Conservation (phyloP, 2,888 invertebrate species). For the Drosophila kanekoi region DNA sequence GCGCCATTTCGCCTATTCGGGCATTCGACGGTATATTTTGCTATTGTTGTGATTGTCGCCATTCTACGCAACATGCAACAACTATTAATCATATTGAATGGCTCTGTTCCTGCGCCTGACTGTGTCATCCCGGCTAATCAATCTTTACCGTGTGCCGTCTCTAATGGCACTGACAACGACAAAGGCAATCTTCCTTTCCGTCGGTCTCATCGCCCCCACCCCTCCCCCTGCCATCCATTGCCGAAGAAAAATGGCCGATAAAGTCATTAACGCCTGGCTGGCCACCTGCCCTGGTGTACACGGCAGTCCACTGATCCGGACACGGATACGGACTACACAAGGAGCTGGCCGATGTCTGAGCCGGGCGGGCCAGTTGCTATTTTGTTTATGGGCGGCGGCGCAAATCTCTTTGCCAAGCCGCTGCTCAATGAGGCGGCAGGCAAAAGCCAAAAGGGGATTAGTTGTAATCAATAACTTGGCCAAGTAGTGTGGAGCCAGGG, state of each 20-base stretch:
- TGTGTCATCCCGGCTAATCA: conserved; percentile 72
- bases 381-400: conserved; percentile 69
- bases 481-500: conserved; percentile 37
- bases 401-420: conserved; percentile 64
- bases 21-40: conserved; percentile 10
- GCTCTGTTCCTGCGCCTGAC: conserved; percentile 43
- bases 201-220: background rate
- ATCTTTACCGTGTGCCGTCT: conserved; percentile 65
- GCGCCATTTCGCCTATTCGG: conserved; percentile 30
- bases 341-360: conserved; percentile 44
- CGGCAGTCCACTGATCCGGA: conserved; percentile 31
- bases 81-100: conserved; percentile 78
- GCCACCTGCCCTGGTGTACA: conserved; percentile 58
- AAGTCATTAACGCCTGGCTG: conserved; percentile 79
- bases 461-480: conserved; percentile 80
- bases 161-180: conserved; percentile 61
- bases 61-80: conserved; percentile 70
- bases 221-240: conserved; percentile 22
- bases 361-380: conserved; percentile 53
- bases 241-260: conserved; percentile 73
- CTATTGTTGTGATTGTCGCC: conserved; percentile 55
- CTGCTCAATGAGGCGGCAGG: conserved; percentile 79
- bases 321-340: conserved; percentile 36
- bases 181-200: conserved; percentile 42
- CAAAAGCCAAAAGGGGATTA: conserved; percentile 79